Base-by-base conservation (phyloP, 2,888 invertebrate genomes). In the Cenopis cana region DNA sequence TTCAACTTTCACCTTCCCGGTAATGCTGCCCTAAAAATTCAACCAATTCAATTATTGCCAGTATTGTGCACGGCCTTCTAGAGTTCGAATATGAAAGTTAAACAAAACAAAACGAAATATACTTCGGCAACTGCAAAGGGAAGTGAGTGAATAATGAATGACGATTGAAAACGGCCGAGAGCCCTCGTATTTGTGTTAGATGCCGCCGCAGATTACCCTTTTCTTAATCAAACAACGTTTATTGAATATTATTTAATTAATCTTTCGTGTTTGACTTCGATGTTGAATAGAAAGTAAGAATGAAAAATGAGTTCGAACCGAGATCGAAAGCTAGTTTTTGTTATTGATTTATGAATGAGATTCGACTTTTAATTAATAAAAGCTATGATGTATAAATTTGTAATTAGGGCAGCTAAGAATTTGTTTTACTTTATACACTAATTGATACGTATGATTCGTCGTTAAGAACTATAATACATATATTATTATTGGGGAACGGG, bases 191-290 rank as follows among this genome's bases (percentile, higher is more conserved):
- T 92, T 91, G 85, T 89, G 88, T 89, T 90, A 93, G 93, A 93
- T 93, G 93, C 93, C 93, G 93, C 89, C 90, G 79, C 83, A 89
- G 92, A 93, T 93, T 92, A 91, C 85, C 85, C 89, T 87, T 91
- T 92, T 91, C 90, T 92, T 91, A 90, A 90, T 90, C 91, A 91
- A 92, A 92, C 89, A 90, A 86, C 87, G 87, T 82, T 90, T 89
- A 92, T 91, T 91, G 87, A 91, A 90, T 88, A 89, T 86, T 89
- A 91, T 90, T 91, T 89, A 91, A 93, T 92, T 91, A 91, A 91
- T 92, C 87, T 88, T 88, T 83, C 82, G 80, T 88, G 85, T 90
- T 91, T 91, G 87, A 92, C 90, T 92, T 90, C 75, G 75, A 78
- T 81, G 82, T 81, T 77, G 81, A 79, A 82, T 78, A 73, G 76